These are phyloP conservation scores for Tangara arthus DNA, from an alignment of 2,797 vertebrate genomes.

Conservation along the genomic window DNA sequence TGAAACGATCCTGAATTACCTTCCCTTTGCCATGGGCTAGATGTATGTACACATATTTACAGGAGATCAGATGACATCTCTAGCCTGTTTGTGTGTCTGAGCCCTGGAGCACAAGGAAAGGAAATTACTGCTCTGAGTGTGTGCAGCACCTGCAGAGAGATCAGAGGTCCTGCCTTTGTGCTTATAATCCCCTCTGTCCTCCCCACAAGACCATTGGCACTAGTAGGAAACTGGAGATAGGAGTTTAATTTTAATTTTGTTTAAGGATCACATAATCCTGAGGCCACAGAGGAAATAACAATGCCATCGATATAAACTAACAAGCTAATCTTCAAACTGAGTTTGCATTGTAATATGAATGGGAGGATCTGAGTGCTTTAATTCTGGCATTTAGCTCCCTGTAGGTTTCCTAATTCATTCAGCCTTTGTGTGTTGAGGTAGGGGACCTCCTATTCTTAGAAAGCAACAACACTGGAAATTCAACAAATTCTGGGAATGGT, in stretches of 20 bases:
- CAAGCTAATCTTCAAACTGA: background rate
- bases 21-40: conserved; percentile 1
- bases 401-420: background rate
- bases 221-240: background rate
- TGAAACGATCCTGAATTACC: conserved; percentile 12
- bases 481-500: background rate
- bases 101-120: background rate
- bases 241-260: conserved; percentile 35
- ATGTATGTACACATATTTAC: background rate
- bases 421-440: background rate
- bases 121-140: background rate
- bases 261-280: conserved; percentile 4
- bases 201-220: background rate
- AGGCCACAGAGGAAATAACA: background rate
- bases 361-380: background rate
- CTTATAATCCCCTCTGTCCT: background rate
- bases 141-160: conserved; percentile 1
- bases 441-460: background rate
- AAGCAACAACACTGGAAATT: background rate
- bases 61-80: conserved; percentile 7
- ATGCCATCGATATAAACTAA: background rate
- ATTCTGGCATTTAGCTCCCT: background rate
- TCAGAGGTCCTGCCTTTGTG: background rate
- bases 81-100: background rate
- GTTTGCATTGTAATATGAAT: background rate